These are phyloP conservation scores for Macrocentrus cingulum DNA, from an alignment of 1,140 invertebrate species.

Conservation along the genomic window DNA sequence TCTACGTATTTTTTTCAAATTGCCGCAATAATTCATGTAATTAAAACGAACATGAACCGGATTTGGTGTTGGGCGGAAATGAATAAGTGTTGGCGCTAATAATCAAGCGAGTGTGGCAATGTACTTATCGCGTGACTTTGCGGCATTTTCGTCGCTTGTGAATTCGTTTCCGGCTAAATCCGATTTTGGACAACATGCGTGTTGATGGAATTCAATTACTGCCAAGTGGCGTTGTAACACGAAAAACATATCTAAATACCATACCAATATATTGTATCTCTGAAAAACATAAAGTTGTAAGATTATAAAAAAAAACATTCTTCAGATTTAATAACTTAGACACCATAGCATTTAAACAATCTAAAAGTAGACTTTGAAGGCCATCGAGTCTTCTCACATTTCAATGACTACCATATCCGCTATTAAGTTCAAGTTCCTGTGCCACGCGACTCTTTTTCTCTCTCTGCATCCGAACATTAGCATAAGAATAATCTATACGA, in stretches of 20 bases:
- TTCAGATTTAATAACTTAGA: background rate
- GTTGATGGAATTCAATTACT: constrained; percentile 11
- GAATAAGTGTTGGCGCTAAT: background rate
- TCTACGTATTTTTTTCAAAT: too few species aligned
- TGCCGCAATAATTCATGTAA: too few species aligned
- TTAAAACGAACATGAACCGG: too few species aligned
- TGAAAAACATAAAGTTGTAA: background rate
- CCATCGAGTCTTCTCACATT: background rate
- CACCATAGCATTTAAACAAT: too few species aligned
- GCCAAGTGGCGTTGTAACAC: background rate
- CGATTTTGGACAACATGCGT: constrained; percentile 3
- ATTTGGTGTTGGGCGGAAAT: too few species aligned
- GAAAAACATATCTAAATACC: background rate
- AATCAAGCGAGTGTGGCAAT: background rate
- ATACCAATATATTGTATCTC: background rate
- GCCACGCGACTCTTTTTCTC: background rate
- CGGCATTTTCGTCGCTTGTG: background rate
- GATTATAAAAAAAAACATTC: background rate
- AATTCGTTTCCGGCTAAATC: constrained; percentile 12
- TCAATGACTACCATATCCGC: too few species aligned
- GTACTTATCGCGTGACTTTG: constrained; percentile 13
- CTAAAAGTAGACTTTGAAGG: too few species aligned
- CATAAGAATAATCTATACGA: background rate
- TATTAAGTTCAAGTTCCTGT: too few species aligned
- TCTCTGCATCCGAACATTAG: background rate